phyloP scores from a whole-genome alignment of 2,888 invertebrate genomes.

The Eubasilissa splendida region DNA sequence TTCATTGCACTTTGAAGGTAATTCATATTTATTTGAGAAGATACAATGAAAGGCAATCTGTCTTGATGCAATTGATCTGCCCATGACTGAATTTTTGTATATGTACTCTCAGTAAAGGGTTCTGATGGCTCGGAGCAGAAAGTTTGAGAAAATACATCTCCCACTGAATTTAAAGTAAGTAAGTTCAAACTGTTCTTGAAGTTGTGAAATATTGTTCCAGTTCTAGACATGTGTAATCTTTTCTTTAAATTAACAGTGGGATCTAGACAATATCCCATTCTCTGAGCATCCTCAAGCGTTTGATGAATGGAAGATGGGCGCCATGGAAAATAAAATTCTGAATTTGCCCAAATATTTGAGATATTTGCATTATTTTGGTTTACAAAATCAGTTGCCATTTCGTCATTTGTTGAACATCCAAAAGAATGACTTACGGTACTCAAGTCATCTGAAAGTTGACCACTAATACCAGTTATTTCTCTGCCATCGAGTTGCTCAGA shows the following conservation, averaged over 20 bases:
- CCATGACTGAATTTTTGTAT: constrained; percentile 65
- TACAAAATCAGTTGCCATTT: constrained; percentile 60
- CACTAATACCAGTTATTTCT: constrained; percentile 65
- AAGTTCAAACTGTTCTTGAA: constrained; percentile 63
- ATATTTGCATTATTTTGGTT: not conserved
- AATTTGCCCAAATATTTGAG: not conserved
- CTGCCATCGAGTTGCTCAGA: constrained; percentile 65
- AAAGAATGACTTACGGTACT: constrained; percentile 64
- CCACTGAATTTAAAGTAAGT: constrained; percentile 67
- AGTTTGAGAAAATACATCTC: constrained; percentile 66
- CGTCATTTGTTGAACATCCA: constrained; percentile 59
- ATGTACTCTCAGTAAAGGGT: constrained; percentile 64
- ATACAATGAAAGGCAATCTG: constrained; percentile 63
- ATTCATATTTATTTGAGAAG: constrained; percentile 55
- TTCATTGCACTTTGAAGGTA: constrained; percentile 26
- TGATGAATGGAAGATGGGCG: constrained; percentile 65
- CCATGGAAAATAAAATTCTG: constrained; percentile 61
- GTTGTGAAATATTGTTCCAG: constrained; percentile 63
- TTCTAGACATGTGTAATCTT: constrained; percentile 64
- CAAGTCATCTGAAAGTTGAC: constrained; percentile 69
- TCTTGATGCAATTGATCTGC: constrained; percentile 62
- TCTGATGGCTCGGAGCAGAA: constrained; percentile 64
- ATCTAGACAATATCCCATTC: constrained; percentile 64
- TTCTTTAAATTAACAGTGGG: constrained; percentile 64
- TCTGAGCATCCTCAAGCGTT: constrained; percentile 63